Percentiles rank a stretch among this genome's conserved stretches.
phyloP scores from a whole-genome alignment of 2,797 vertebrate genomes.

The Hylomyscus alleni region DNA sequence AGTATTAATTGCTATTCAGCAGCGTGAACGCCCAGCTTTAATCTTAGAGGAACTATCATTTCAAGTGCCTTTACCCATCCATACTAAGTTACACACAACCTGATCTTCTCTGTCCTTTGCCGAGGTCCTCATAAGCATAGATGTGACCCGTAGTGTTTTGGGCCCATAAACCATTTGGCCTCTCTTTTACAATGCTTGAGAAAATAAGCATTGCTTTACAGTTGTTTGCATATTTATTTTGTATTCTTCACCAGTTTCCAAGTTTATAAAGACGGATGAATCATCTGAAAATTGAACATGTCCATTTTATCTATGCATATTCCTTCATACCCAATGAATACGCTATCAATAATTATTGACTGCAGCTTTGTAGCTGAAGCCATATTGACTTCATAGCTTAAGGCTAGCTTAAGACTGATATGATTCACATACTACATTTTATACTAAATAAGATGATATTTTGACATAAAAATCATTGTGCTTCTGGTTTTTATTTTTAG shows the following conservation, averaged over 20 bases:
- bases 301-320: slow-evolving; percentile 24
- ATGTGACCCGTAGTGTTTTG: neutral
- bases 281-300: slow-evolving; percentile 50
- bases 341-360: slow-evolving; percentile 32
- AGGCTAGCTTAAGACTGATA: slow-evolving; percentile 36
- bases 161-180: neutral
- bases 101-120: neutral
- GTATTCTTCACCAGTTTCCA: slow-evolving; percentile 37
- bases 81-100: neutral
- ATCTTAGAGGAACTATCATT: slow-evolving; percentile 31
- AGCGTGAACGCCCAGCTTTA: slow-evolving; percentile 16
- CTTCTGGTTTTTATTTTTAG: slow-evolving; percentile 86
- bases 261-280: slow-evolving; percentile 7
- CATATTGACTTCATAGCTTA: neutral
- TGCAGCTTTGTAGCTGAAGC: neutral
- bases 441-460: slow-evolving; percentile 37
- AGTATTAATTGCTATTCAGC: slow-evolving; percentile 43
- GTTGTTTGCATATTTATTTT: slow-evolving; percentile 18
- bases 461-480: slow-evolving; percentile 57
- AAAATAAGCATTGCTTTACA: slow-evolving; percentile 52
- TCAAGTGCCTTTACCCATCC: neutral
- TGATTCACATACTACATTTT: slow-evolving; percentile 33
- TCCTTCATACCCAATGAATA: neutral
- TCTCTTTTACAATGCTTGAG: neutral
- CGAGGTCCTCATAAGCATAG: neutral